These are phyloP conservation scores for Drosophila mimica DNA, from an alignment of 2,888 invertebrate genomes.

Conservation along the genomic window DNA sequence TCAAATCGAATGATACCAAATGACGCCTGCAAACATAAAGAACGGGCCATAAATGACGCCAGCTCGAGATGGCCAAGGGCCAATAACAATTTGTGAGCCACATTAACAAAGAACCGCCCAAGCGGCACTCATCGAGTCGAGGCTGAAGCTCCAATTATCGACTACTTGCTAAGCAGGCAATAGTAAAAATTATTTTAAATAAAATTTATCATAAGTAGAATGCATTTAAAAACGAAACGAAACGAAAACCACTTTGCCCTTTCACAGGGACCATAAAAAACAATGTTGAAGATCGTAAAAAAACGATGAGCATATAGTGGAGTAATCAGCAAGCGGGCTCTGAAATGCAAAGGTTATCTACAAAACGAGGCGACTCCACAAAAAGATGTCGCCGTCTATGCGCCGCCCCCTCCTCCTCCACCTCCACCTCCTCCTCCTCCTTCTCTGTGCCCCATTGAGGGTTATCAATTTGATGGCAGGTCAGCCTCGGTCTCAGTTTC, in stretches of 20 bases:
- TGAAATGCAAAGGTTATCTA: slow-evolving; percentile 62
- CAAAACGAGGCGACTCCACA: slow-evolving; percentile 21
- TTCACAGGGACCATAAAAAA: slow-evolving; percentile 50
- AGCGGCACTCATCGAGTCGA: background rate
- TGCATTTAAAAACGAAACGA: slow-evolving; percentile 46
- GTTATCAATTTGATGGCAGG: slow-evolving; percentile 70
- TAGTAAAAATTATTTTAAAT: slow-evolving; percentile 46
- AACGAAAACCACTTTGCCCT: slow-evolving; percentile 56
- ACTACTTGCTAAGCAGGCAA: slow-evolving; percentile 20
- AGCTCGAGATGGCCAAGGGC: slow-evolving; percentile 7
- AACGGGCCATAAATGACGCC: slow-evolving; percentile 61
- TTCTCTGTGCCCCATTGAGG: slow-evolving; percentile 20
- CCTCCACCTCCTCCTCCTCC: background rate
- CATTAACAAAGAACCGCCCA: slow-evolving; percentile 26
- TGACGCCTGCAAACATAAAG: slow-evolving; percentile 43
- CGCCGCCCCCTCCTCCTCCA: background rate
- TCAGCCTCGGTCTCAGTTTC: slow-evolving; percentile 27
- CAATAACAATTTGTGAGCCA: slow-evolving; percentile 53
- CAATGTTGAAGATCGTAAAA: slow-evolving; percentile 21
- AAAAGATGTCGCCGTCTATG: slow-evolving; percentile 54
- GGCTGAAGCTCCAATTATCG: slow-evolving; percentile 33
- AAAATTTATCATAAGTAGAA: slow-evolving; percentile 57
- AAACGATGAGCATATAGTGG: slow-evolving; percentile 22
- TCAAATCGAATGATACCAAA: slow-evolving; percentile 45
- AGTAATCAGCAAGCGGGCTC: slow-evolving; percentile 21